Evolutionary conservation across 2,888 invertebrate species (phyloP).

Genomic region (Hesperia comma): DNA sequence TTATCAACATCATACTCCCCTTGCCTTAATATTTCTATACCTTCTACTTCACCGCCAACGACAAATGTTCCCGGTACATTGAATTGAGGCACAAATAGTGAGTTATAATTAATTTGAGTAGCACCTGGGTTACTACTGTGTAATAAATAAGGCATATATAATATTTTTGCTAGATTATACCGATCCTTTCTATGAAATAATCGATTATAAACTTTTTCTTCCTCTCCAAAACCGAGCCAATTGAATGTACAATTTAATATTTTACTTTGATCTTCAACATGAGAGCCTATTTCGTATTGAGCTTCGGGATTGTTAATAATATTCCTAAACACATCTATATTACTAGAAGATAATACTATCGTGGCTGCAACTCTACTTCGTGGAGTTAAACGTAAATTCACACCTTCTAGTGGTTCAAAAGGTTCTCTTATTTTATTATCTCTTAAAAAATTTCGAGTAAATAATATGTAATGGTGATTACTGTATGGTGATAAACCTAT

Average conservation of each 20-base stretch:
- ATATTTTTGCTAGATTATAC: constrained; percentile 96
- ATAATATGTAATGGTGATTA: constrained; percentile 90
- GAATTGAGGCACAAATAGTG: constrained; percentile 91
- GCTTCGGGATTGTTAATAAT: constrained; percentile 96
- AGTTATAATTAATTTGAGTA: constrained; percentile 90
- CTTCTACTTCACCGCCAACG: constrained; percentile 97
- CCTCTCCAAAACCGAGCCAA: constrained; percentile 93
- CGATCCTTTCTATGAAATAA: constrained; percentile 94
- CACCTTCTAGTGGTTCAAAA: constrained; percentile 87
- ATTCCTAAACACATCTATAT: constrained; percentile 94
- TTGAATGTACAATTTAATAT: constrained; percentile 97
- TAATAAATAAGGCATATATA: constrained; percentile 94
- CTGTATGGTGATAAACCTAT: constrained; percentile 95
- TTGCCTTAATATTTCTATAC: constrained; percentile 90
- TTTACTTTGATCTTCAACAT: constrained; percentile 96
- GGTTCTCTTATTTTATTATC: constrained; percentile 94
- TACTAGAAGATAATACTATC: constrained; percentile 95
- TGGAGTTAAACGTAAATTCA: constrained; percentile 90
- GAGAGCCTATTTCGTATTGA: constrained; percentile 97
- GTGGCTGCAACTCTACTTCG: constrained; percentile 96
- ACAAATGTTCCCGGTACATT: constrained; percentile 87
- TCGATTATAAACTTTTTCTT: constrained; percentile 89
- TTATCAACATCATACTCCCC: constrained; percentile 96
- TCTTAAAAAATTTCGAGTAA: constrained; percentile 94
- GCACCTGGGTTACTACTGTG: constrained; percentile 96